Base-by-base conservation (phyloP, 2,797 vertebrate species). In the Amblyopsis hoosieri region DNA sequence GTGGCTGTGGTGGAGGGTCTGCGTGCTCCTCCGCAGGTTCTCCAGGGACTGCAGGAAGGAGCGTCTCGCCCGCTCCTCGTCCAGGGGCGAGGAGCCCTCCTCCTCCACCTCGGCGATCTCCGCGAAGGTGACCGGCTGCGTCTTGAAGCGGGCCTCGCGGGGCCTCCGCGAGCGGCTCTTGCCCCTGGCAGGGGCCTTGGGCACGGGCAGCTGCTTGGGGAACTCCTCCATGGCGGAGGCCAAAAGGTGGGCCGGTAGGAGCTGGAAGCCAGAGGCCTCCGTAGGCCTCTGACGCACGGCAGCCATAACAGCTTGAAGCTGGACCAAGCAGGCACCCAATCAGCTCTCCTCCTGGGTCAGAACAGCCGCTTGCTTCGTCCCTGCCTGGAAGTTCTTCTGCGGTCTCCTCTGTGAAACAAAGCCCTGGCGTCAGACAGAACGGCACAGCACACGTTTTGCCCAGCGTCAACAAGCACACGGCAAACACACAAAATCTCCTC, bases 91-190 rank as follows among this genome's bases (percentile, higher is more conserved):
- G 65, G 93, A 94, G 1, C 97, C 97, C 71, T 99, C 97, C 73
- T 99, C 97, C 68, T 99, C 97, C 65, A 98, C 96, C 92, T 99
- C 97, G 17, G 97, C 95, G 60, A 99, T 99, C 91, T 99, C 97
- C 23, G 97, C 95, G 64, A 98, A 99, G 80, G 97, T 99, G 81
- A 99, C 97, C 0, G 97, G 97, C 88, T 98, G 97, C n/a, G 97
- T 98, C 88, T 99, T 99, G 90, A 99, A 98, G 76, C 97, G 95
- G 15, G 95, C 94, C 78, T 97, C 95, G 0, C 97, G 90, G 13
- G 95, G 91, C 33, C 95, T 86, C 65, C 95, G 92, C 64, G 91
- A 86, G 51, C 95, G 95, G 64, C 94, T 95, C 79, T 91, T 91
- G 55, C 92, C 91, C 76, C 86, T 85, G 1, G 92, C 87, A 12